phyloP scores from a whole-genome alignment of 1,140 invertebrate species.

The Ceratina japonica region DNA sequence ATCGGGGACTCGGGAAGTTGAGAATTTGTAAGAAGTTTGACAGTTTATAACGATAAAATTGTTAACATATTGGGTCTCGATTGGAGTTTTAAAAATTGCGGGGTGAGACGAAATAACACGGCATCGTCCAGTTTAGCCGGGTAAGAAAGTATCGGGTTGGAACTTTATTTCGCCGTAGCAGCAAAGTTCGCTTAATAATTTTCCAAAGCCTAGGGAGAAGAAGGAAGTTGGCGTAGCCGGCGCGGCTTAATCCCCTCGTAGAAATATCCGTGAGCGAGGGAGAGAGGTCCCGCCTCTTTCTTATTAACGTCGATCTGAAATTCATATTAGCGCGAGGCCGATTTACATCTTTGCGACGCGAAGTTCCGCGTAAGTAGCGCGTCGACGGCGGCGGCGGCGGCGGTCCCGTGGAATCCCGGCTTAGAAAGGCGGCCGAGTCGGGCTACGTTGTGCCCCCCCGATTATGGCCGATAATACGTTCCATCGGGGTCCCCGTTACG shows the following conservation, averaged over 20 bases:
- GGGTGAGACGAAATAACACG: too few relatives aligned
- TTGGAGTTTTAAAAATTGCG: too few relatives aligned
- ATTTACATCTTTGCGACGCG: slow-evolving; percentile 37
- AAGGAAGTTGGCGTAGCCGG: slow-evolving; percentile 1
- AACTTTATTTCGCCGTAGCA: slow-evolving; percentile 20
- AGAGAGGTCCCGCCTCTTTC: slow-evolving; percentile 7
- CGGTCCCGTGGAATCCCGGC: slow-evolving; percentile 2
- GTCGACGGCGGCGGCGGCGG: too few relatives aligned
- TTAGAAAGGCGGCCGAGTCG: slow-evolving; percentile 1
- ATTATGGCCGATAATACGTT: slow-evolving; percentile 53
- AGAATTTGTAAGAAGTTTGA: too few relatives aligned
- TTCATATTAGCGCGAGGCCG: slow-evolving; percentile 39
- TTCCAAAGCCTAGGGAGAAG: slow-evolving; percentile 22
- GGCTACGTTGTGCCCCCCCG: slow-evolving; percentile 26
- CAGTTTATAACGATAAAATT: too few relatives aligned
- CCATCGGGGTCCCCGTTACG: slow-evolving; percentile 32
- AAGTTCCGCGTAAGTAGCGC: slow-evolving; percentile 38
- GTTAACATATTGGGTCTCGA: too few relatives aligned
- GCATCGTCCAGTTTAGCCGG: background rate
- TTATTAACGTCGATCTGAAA: slow-evolving; percentile 52
- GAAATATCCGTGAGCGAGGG: slow-evolving; percentile 32
- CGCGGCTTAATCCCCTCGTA: slow-evolving; percentile 25
- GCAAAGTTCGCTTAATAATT: slow-evolving; percentile 43
- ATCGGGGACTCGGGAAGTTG: too few relatives aligned
- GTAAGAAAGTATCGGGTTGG: background rate